Evolutionary conservation across 1,140 invertebrate species (phyloP).

Genomic region (Drosophila albomicans): DNA sequence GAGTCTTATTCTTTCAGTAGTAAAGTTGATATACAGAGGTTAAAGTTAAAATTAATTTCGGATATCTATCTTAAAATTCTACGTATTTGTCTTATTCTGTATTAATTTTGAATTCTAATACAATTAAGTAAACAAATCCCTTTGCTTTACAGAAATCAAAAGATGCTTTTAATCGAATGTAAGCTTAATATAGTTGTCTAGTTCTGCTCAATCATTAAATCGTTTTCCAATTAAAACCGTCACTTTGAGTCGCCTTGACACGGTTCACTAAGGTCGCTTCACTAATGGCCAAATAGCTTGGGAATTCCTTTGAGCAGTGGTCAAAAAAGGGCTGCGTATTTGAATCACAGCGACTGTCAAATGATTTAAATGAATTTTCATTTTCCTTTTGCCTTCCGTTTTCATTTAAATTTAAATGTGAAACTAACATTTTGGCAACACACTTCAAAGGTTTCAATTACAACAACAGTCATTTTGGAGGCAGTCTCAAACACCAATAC

Average conservation of each 20-base stretch:
- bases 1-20: no score
- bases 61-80: no score
- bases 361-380: conserved; percentile 67
- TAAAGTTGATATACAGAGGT: no score
- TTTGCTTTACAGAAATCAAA: not conserved
- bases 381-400: conserved; percentile 55
- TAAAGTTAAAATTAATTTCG: no score
- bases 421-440: conserved; percentile 60
- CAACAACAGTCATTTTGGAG: conserved; percentile 33
- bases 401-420: conserved; percentile 64
- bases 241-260: conserved; percentile 1
- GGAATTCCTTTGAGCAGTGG: conserved; percentile 36
- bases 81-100: no score
- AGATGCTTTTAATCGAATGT: conserved; percentile 27
- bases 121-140: not conserved
- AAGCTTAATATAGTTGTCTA: conserved; percentile 1
- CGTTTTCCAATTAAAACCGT: conserved; percentile 48
- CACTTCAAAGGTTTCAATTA: conserved; percentile 78
- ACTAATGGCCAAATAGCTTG: not conserved
- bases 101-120: no score
- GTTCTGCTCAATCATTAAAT: conserved; percentile 29
- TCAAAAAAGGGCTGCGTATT: conserved; percentile 12
- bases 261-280: not conserved
- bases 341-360: conserved; percentile 23
- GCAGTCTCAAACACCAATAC: conserved; percentile 10